Evolutionary conservation across 2,888 invertebrate genomes (phyloP), one percentile per base, ranked within the genome.

Genomic region (Psylliodes chrysocephalus): DNA sequence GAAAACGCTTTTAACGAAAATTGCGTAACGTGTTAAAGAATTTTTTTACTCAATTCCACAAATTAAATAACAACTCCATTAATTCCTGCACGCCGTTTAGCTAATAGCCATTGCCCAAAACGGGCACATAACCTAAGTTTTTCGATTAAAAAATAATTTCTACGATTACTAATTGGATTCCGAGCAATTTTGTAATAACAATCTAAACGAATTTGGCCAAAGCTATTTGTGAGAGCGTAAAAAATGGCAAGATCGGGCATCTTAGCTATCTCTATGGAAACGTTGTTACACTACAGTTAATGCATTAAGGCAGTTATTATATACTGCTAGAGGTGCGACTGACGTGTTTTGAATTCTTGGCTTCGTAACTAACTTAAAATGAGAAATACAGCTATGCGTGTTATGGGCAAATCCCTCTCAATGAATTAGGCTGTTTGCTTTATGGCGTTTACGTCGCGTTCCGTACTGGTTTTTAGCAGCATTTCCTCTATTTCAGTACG

Each of bases 311-410:
- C 55, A 30, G 61, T 61, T 52, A 59, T 63, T 63, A 63, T 59
- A 54, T 63, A 63, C 44, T 59, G 59, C 49, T 51, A 61, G 66
- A 73, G 73, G 71, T 60, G 71, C 70, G 71, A 71, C 71, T 73
- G 60, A 60, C 54, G 71, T 71, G 52, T 62, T 71, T 71, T 17
- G 66, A 70, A 73, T 73, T 71, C 73, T 63, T 60, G 55, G 28
- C 64, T 57, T 66, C 57, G 60, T 63, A 64, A 61, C 61, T 19
- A 61, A 62, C 65, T 62, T 18, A 59, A 54, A 54, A 54, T 54
- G 40, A 54, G 54, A 54, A 54, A 38, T 42, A 15, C 54, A 54
- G 40, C 40, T 54, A 54, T 54, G 54, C 40, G 40, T 15, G 54
- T 40, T 54, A 54, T 54, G 40, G 40, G 54, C 54, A 54, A 38